Evolutionary conservation across 2,113 vertebrate genomes (phyloP), one percentile per base, ranked within the genome.

Genomic region (Hippocampus mohnikei): DNA sequence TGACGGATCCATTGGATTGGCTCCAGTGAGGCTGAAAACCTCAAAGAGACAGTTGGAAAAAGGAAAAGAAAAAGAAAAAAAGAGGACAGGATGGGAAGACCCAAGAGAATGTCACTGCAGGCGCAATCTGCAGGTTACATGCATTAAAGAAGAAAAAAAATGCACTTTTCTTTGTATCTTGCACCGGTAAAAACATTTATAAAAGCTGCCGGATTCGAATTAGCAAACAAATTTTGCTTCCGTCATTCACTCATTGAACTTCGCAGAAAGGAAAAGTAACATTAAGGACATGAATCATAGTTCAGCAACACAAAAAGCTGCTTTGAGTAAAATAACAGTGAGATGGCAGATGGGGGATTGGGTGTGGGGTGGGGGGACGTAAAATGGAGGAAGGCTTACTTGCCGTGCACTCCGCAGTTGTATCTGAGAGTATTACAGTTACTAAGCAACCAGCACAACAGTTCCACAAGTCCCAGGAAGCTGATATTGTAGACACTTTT

Each of bases 1-100:
- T 90, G 88, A 91, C 87, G 81, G 84, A 90, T 88, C 88, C 83
- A 88, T 88, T 88, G 87, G 88, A 88, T 90, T 87, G 83, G 87
- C 82, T 90, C 80, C 78, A 85, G 86, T 84, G 85, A 86, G 87
- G 78, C 84, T 82, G 81, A 81, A 87, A 89, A 85, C 84, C 72
- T 86, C 81, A 56, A 59, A 72, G 70, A 86, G 82, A 83, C 73
- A 69, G 69, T n/a, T 21, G 50, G 2, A 44, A 12, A 11, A 42
- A 12, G 9, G 9, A 42, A 42, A 42, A 12, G 9, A 42, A 42
- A 42, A 42, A 3, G 4, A 33, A 33, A 77, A 81, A 71, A 75
- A 80, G 69, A 72, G 70, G 70, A 78, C 50, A 68, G 72, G 80
- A 53, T 53, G 21, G 53, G 66, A 70, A 74, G 80, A 88, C 82